Conservation (phyloP, 2,797 vertebrate species). For the Dicrostonyx torquatus region DNA sequence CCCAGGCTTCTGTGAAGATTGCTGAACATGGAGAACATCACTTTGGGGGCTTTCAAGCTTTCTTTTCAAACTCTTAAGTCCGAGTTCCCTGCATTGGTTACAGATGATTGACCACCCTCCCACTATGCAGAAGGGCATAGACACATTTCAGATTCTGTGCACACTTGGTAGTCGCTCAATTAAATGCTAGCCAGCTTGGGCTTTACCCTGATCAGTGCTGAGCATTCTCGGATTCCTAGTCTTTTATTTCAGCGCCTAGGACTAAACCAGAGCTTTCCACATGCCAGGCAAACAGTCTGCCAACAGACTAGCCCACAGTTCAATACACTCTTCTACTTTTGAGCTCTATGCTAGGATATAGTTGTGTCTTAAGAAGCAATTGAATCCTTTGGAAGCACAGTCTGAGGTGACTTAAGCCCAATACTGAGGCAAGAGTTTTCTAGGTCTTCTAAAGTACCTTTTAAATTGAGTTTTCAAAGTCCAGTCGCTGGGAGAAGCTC, state of each 20-base stretch:
- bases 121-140: not conserved
- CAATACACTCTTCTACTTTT: not conserved
- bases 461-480: not conserved
- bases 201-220: not conserved
- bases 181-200: not conserved
- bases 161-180: not conserved
- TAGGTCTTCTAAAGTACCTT: not conserved
- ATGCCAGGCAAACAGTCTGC: not conserved
- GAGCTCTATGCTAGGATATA: not conserved
- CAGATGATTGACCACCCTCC: not conserved
- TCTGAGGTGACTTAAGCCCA: not conserved
- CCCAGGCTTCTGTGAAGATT: not conserved
- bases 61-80: conserved; percentile 15
- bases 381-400: not conserved
- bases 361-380: not conserved
- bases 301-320: too few relatives aligned
- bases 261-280: not conserved
- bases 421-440: not conserved
- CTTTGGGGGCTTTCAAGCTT: not conserved
- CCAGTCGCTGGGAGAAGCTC: not conserved
- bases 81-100: not conserved
- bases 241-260: not conserved
- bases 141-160: not conserved
- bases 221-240: not conserved
- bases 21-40: not conserved